Base-by-base conservation (phyloP, 1,140 invertebrate species). In the Papilio polytes region DNA sequence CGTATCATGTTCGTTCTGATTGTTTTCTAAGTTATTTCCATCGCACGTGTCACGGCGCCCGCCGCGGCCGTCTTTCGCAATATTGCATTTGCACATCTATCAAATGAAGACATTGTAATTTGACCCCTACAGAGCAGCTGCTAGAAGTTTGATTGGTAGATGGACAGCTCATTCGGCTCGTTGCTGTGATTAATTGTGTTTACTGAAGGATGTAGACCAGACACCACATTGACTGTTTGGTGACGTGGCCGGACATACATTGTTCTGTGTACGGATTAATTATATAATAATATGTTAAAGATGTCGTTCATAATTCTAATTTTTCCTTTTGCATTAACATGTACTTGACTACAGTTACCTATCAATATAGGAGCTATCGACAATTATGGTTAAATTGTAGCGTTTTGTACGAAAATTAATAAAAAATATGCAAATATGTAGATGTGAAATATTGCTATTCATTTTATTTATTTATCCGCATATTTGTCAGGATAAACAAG, bases 191-290 rank as follows among this genome's bases (percentile, higher is more conserved):
- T 87, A 87, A 89, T 87, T 78, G 80, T 85, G 81, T 84, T 85
- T 83, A 81, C 59, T 84, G 53, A 73, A 89, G 88, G 87, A 88
- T 88, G 87, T 85, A 79, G 81, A 31, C 85, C 85, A 89, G 86
- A 88, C 86, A 81, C 53, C 59, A 80, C 87, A 78, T 76, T 83
- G 78, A 48, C 78, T 85, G 77, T 56, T 59, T 36, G 79, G 83
- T 86, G 89, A 89, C 89, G 89, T 87, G 86, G 85, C 88, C 85
- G 87, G 86, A 88, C 85, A 85, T 85, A 80, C 84, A 90, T 90
- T 89, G 88, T 90, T 81, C 80, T 46, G 59, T 44, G 56, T 72
- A 81, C 31, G 80, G 82, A 85, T 86, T 86, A 86, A 87, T 86
- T 88, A 84, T 85, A 79, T 84, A 85, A 85, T 84, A 74, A 84